Evolutionary conservation across 1,140 invertebrate species (phyloP).

Genomic region (Halesus radiatus): DNA sequence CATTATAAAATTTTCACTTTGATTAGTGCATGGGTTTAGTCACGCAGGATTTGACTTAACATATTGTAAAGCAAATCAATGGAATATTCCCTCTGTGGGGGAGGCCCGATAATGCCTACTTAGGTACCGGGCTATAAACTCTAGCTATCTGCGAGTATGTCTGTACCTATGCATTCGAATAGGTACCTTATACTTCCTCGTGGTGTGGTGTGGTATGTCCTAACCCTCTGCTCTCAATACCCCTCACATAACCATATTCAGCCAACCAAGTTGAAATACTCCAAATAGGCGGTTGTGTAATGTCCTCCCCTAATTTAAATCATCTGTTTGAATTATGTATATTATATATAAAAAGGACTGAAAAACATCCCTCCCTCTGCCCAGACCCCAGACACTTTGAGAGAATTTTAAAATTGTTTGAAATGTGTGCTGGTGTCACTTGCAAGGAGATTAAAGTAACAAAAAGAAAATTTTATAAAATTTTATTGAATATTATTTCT

Average conservation of each 20-base stretch:
- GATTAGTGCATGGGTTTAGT: too few species aligned
- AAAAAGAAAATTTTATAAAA: neutral
- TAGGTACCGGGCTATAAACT: neutral
- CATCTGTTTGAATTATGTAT: constrained; percentile 45
- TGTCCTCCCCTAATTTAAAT: constrained; percentile 46
- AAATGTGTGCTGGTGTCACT: constrained; percentile 22
- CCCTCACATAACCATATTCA: constrained; percentile 8
- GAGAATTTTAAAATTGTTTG: constrained; percentile 9
- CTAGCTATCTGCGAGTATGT: too few species aligned
- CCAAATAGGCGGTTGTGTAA: constrained; percentile 47
- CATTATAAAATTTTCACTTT: too few species aligned
- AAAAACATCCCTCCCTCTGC: constrained; percentile 14
- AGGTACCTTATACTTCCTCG: too few species aligned
- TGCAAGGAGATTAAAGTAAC: constrained; percentile 2
- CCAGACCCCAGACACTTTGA: neutral
- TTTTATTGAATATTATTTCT: neutral
- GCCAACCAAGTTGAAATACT: constrained; percentile 32
- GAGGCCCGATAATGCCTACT: constrained; percentile 1
- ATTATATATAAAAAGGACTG: constrained; percentile 21
- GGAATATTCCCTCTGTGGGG: neutral
- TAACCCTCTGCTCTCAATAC: neutral
- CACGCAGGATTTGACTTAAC: too few species aligned
- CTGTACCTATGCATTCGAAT: too few species aligned
- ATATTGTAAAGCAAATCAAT: neutral
- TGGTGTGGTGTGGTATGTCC: neutral